Conservation (phyloP, 2,113 vertebrate genomes). For the Panthera tigris region DNA sequence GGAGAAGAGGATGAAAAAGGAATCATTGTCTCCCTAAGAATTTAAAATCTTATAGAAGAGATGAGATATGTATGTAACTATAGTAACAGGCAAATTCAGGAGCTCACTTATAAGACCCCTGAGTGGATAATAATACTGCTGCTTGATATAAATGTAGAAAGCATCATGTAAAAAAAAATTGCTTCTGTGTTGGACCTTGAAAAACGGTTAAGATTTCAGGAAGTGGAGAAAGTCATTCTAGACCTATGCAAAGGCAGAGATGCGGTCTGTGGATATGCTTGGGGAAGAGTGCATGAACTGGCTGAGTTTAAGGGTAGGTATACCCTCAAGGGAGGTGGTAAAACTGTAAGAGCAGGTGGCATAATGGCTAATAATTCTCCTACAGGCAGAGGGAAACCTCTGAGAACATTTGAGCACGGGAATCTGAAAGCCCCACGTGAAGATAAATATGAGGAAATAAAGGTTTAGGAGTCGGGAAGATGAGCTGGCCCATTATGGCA, state of each 20-base stretch:
- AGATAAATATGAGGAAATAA: slow-evolving; percentile 52
- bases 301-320: background rate
- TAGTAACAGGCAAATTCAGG: background rate
- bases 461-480: slow-evolving; percentile 32
- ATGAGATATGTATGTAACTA: background rate
- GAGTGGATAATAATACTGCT: background rate
- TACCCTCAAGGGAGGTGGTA: background rate
- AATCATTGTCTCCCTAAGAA: background rate
- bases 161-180: background rate
- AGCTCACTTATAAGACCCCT: background rate
- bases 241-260: background rate
- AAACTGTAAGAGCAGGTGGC: background rate
- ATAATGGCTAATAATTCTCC: background rate
- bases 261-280: background rate
- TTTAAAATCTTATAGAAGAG: background rate
- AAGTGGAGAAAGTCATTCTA: background rate
- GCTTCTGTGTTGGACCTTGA: background rate
- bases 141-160: background rate
- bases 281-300: background rate
- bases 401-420: background rate
- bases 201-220: background rate
- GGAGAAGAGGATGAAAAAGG: background rate
- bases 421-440: slow-evolving; percentile 2
- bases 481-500: background rate
- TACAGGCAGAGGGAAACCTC: background rate